Evolutionary conservation across 2,888 invertebrate species (phyloP).

Genomic region (Bembecia ichneumoniformis): DNA sequence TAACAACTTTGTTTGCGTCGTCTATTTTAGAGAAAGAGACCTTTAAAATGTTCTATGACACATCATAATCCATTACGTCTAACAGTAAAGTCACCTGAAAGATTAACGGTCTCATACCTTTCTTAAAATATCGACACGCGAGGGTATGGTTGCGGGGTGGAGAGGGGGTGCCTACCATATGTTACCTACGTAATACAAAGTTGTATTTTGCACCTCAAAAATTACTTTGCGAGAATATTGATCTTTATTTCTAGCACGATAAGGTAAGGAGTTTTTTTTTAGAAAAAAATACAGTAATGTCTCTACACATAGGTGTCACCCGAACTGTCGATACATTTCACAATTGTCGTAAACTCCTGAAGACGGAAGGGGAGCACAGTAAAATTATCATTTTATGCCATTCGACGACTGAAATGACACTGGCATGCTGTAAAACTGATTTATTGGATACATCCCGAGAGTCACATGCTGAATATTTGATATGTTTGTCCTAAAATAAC

Average conservation of each 20-base stretch:
- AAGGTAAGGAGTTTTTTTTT: conserved; percentile 13
- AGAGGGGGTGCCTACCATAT: conserved; percentile 48
- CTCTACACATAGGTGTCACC: conserved; percentile 51
- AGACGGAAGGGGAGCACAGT: conserved; percentile 70
- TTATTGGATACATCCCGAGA: conserved; percentile 65
- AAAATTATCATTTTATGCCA: conserved; percentile 73
- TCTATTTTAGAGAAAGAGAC: too few relatives aligned
- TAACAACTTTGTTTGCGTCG: too few relatives aligned
- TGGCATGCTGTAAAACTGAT: conserved; percentile 72
- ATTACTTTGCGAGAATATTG: conserved; percentile 11
- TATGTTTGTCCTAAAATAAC: conserved; percentile 58
- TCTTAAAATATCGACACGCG: conserved; percentile 48
- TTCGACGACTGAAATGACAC: conserved; percentile 72
- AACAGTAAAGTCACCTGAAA: conserved; percentile 54
- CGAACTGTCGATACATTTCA: conserved; percentile 72
- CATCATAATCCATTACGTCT: conserved; percentile 21
- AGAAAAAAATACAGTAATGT: not conserved
- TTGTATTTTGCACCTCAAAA: not conserved
- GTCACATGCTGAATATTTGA: conserved; percentile 69
- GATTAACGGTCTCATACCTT: conserved; percentile 55
- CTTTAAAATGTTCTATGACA: not conserved
- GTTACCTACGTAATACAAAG: conserved; percentile 31
- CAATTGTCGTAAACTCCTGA: conserved; percentile 69
- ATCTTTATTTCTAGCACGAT: conserved; percentile 22
- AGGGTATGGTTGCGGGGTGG: conserved; percentile 14